Evolutionary conservation across 2,888 invertebrate genomes (phyloP).

Genomic region (Dynastes tityus): DNA sequence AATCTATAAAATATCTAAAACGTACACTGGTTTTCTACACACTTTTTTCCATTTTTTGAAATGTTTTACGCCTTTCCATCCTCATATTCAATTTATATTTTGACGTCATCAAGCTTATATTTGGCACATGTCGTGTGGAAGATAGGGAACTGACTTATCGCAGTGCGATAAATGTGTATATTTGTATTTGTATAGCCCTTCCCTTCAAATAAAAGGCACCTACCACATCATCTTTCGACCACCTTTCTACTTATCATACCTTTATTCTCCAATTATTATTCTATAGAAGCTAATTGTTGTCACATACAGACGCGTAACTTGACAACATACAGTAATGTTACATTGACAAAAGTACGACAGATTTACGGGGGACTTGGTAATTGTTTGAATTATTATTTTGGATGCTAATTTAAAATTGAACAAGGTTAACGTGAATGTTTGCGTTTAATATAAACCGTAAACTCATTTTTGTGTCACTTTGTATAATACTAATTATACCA

Average conservation of each 20-base stretch:
- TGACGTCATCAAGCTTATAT: slow-evolving; percentile 59
- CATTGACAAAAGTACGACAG: neutral
- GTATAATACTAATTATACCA: too few relatives aligned
- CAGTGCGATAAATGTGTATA: neutral
- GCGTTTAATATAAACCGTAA: too few relatives aligned
- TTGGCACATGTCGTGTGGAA: slow-evolving; percentile 68
- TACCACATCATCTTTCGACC: slow-evolving; percentile 57
- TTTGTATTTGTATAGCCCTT: slow-evolving; percentile 49
- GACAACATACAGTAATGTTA: neutral
- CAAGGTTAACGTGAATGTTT: too few relatives aligned
- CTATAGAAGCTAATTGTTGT: neutral
- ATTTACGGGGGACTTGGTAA: neutral
- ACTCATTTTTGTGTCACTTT: too few relatives aligned
- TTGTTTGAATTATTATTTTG: neutral
- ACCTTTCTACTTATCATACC: slow-evolving; percentile 47
- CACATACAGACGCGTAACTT: neutral
- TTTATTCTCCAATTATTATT: slow-evolving; percentile 24
- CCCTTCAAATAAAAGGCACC: slow-evolving; percentile 66
- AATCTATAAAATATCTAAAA: slow-evolving; percentile 68
- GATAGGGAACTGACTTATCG: slow-evolving; percentile 60
- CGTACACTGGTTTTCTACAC: slow-evolving; percentile 49
- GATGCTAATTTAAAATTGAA: too few relatives aligned
- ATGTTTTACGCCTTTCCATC: slow-evolving; percentile 63
- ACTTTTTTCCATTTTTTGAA: slow-evolving; percentile 30
- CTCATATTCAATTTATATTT: slow-evolving; percentile 52